Conservation (phyloP, 2,888 invertebrate genomes). For the Prosapia bicincta region DNA sequence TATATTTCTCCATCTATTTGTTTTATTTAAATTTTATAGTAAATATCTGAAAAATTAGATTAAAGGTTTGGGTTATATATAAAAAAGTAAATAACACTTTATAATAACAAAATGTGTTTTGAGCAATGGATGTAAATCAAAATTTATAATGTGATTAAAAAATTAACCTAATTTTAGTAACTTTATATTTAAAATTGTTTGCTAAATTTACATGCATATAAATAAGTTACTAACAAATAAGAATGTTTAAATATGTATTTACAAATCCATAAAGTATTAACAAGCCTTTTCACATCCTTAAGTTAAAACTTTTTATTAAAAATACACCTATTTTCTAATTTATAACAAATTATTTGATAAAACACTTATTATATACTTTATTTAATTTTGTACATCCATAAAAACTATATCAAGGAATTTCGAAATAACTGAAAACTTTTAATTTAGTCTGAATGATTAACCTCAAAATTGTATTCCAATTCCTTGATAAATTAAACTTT, state of each 20-base stretch:
- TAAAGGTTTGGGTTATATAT: too few species aligned
- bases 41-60: neutral
- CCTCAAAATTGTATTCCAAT: too few species aligned
- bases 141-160: neutral
- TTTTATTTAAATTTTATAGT: neutral
- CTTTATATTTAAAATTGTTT: neutral
- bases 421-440: too few species aligned
- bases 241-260: conserved; percentile 9
- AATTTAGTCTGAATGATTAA: too few species aligned
- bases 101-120: neutral
- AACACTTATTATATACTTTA: neutral
- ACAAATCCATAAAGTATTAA: conserved; percentile 19
- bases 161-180: neutral
- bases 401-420: too few species aligned
- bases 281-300: conserved; percentile 7
- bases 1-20: neutral
- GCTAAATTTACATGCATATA: neutral
- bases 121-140: conserved; percentile 12
- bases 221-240: neutral
- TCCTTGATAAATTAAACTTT: too few species aligned
- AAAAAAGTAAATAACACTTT: neutral
- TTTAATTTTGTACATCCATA: too few species aligned
- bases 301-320: conserved; percentile 19
- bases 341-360: conserved; percentile 12
- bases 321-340: conserved; percentile 15